Percentiles rank a stretch among this genome's conserved stretches.
Evolutionary conservation across 2,113 vertebrate species (phyloP).

Genomic region (Psettodes erumei): DNA sequence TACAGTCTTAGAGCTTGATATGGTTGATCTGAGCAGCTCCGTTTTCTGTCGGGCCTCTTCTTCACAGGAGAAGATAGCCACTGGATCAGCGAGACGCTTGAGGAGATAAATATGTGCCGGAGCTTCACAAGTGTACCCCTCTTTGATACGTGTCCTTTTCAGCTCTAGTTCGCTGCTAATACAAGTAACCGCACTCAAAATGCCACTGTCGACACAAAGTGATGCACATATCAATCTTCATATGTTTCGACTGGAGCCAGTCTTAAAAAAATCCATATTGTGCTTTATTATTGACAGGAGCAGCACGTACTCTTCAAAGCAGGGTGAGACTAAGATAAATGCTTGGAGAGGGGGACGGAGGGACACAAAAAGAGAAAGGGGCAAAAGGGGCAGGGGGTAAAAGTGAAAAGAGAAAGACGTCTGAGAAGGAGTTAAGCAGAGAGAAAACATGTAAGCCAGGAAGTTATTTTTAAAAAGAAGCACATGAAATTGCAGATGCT

Average conservation of each 20-base stretch:
- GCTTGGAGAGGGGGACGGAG: not conserved
- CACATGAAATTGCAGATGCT: slow-evolving; percentile 8
- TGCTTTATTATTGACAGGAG: slow-evolving; percentile 69
- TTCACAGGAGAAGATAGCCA: slow-evolving; percentile 47
- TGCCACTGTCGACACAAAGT: slow-evolving; percentile 55
- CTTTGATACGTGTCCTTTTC: slow-evolving; percentile 37
- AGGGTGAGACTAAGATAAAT: slow-evolving; percentile 69
- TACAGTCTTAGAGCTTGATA: slow-evolving; percentile 10
- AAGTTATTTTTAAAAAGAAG: slow-evolving; percentile 52
- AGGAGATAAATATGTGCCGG: slow-evolving; percentile 36
- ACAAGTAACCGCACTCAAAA: slow-evolving; percentile 64
- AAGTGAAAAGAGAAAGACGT: not conserved
- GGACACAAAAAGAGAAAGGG: slow-evolving; percentile 11
- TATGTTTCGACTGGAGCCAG: slow-evolving; percentile 33
- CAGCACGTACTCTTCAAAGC: slow-evolving; percentile 41
- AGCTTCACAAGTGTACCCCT: slow-evolving; percentile 31
- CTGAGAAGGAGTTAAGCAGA: not conserved
- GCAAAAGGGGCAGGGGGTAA: not conserved
- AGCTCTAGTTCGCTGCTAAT: slow-evolving; percentile 9
- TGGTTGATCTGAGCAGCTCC: slow-evolving; percentile 25
- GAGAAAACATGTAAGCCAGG: slow-evolving; percentile 5
- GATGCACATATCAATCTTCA: slow-evolving; percentile 71
- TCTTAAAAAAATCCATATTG: slow-evolving; percentile 64
- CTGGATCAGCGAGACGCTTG: slow-evolving; percentile 12
- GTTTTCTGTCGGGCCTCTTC: slow-evolving; percentile 32